Conservation (phyloP, 2,888 invertebrate genomes). For the Scelioninae gen. 2 region DNA sequence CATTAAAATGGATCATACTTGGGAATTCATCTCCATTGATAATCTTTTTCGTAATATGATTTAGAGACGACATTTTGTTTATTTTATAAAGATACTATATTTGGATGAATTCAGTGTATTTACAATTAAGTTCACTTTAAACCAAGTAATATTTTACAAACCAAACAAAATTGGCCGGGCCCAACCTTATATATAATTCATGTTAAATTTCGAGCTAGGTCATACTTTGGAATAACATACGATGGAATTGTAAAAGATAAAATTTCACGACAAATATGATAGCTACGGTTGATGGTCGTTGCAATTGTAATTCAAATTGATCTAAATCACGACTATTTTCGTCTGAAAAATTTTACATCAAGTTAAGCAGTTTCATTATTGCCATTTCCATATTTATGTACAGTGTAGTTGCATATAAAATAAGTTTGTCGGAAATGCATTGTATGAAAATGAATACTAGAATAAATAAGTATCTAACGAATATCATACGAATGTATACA, state of each 20-base stretch:
- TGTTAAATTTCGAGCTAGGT: constrained; percentile 52
- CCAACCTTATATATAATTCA: constrained; percentile 26
- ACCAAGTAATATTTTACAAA: constrained; percentile 3
- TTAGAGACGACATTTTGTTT: too few relatives aligned
- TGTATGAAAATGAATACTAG: constrained; percentile 13
- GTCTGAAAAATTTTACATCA: constrained; percentile 8
- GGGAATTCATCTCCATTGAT: too few relatives aligned
- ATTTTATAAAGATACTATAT: too few relatives aligned
- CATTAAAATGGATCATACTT: too few relatives aligned
- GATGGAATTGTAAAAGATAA: constrained; percentile 55
- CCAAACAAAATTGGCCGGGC: constrained; percentile 14
- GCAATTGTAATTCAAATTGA: constrained; percentile 30
- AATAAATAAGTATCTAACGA: background rate
- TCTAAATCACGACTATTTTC: constrained; percentile 13
- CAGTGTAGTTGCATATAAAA: constrained; percentile 41
- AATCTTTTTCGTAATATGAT: too few relatives aligned
- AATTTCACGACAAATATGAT: constrained; percentile 48
- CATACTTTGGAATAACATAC: constrained; percentile 49
- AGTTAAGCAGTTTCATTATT: constrained; percentile 14
- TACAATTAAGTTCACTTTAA: background rate
- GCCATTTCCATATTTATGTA: constrained; percentile 36
- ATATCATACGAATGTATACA: constrained; percentile 13
- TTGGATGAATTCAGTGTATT: too few relatives aligned
- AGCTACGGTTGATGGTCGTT: constrained; percentile 50
- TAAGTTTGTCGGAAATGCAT: constrained; percentile 23